A percentile compares a stretch with the other conserved stretches of the same genome.
Conservation (phyloP, 2,113 vertebrate species). For the Dascyllus trimaculatus region DNA sequence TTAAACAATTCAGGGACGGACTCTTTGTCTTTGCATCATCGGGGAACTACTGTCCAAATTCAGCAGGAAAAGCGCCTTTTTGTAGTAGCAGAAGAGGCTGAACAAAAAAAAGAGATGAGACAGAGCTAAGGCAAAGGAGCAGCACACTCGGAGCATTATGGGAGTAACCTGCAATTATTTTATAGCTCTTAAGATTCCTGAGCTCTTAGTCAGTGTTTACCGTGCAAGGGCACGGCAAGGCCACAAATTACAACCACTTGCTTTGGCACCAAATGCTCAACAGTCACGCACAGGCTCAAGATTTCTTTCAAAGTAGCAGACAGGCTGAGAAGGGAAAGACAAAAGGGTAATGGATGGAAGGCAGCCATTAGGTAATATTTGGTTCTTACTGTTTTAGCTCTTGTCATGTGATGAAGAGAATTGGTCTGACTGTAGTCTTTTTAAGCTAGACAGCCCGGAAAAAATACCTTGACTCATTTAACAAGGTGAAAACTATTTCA, state of each 20-base stretch:
- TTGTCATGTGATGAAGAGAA: constrained; percentile 2
- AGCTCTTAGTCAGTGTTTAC: constrained; percentile 92
- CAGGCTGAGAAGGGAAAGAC: constrained; percentile 37
- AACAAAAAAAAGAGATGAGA: constrained; percentile 51
- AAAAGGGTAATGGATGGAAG: constrained; percentile 32
- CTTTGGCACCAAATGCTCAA: constrained; percentile 86
- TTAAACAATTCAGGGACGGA: not conserved
- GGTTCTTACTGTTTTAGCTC: constrained; percentile 18
- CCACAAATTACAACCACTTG: constrained; percentile 92
- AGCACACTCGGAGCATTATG: constrained; percentile 85
- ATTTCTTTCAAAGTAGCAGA: constrained; percentile 44
- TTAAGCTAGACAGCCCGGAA: not conserved
- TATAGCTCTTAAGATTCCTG: constrained; percentile 94
- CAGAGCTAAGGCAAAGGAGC: constrained; percentile 67
- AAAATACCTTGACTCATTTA: not conserved
- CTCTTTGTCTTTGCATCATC: constrained; percentile 1
- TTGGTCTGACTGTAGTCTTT: not conserved
- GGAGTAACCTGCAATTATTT: constrained; percentile 94
- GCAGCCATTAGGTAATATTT: constrained; percentile 23
- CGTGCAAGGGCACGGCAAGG: constrained; percentile 86
- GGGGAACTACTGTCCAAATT: constrained; percentile 1
- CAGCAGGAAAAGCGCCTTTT: constrained; percentile 6
- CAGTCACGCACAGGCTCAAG: constrained; percentile 88
- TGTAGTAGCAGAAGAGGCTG: not conserved
- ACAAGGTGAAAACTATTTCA: not conserved